Evolutionary conservation across 2,888 invertebrate species (phyloP).

Genomic region (Hypsopygia costalis): DNA sequence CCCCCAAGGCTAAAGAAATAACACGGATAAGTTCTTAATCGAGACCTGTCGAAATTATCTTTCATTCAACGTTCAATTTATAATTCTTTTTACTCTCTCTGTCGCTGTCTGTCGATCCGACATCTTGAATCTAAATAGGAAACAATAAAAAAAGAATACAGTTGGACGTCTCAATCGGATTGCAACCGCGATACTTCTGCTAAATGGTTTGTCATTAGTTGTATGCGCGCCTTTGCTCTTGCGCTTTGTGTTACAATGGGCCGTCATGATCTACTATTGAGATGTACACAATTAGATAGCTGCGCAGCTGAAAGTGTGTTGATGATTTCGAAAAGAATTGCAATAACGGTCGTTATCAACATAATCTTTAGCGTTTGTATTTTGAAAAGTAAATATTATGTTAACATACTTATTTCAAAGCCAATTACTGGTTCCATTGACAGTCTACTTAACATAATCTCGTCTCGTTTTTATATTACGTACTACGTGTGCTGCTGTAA

Average conservation of each 20-base stretch:
- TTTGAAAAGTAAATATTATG: neutral
- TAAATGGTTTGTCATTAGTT: slow-evolving; percentile 63
- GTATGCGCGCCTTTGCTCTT: slow-evolving; percentile 34
- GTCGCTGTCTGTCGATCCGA: slow-evolving; percentile 9
- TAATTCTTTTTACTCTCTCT: slow-evolving; percentile 9
- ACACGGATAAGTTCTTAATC: neutral
- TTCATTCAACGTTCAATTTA: neutral
- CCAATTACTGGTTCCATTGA: neutral
- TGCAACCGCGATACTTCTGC: slow-evolving; percentile 37
- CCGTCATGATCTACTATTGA: slow-evolving; percentile 46
- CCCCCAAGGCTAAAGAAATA: neutral
- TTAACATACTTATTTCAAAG: neutral
- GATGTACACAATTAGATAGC: slow-evolving; percentile 37
- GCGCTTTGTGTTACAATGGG: slow-evolving; percentile 44
- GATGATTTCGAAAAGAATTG: slow-evolving; percentile 15
- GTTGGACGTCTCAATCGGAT: slow-evolving; percentile 53
- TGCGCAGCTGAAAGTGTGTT: slow-evolving; percentile 21
- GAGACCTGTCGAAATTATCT: neutral
- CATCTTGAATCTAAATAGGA: slow-evolving; percentile 38
- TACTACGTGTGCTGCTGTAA: neutral
- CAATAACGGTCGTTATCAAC: slow-evolving; percentile 3
- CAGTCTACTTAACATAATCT: neutral
- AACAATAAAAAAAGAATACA: slow-evolving; percentile 42
- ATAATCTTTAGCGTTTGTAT: slow-evolving; percentile 1
- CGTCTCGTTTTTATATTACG: neutral